Evolutionary conservation across 2,113 vertebrate species (phyloP).

Genomic region (Phalacrocorax aristotelis): DNA sequence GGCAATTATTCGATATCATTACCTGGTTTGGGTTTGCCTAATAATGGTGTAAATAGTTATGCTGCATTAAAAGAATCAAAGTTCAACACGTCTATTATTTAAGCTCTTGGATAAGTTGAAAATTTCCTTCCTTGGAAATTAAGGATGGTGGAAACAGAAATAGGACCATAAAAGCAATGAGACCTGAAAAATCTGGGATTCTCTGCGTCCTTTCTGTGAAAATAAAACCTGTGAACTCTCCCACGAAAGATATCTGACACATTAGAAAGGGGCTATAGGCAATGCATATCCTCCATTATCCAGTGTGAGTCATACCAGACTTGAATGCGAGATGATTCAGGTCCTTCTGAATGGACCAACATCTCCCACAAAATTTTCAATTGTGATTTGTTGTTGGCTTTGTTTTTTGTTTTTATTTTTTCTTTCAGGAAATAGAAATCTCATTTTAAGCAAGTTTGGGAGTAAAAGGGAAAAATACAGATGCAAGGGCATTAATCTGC

Average conservation of each 20-base stretch:
- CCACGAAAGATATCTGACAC: not conserved
- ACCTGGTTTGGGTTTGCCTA: accelerated
- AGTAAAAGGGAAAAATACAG: conserved; percentile 28
- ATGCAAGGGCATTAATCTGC: conserved; percentile 52
- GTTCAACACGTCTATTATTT: not conserved
- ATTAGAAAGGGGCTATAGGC: not conserved
- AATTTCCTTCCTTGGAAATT: not conserved
- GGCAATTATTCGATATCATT: not conserved
- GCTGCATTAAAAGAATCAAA: not conserved
- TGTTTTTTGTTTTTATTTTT: not conserved
- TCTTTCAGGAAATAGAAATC: conserved; percentile 3
- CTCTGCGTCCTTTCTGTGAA: not conserved
- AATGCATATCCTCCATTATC: not conserved
- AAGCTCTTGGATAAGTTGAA: not conserved
- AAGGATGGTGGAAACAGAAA: not conserved
- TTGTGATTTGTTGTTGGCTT: not conserved
- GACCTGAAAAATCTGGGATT: not conserved
- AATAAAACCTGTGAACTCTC: conserved; percentile 4
- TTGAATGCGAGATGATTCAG: conserved; percentile 28
- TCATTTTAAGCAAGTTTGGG: conserved; percentile 28
- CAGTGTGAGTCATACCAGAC: not conserved
- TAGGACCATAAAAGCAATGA: not conserved
- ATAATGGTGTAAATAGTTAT: not conserved
- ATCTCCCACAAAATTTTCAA: conserved; percentile 16
- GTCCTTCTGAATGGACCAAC: not conserved